A percentile compares a stretch with the other conserved stretches of the same genome.
Conservation (phyloP, 2,113 vertebrate species). For the Thymallus thymallus region DNA sequence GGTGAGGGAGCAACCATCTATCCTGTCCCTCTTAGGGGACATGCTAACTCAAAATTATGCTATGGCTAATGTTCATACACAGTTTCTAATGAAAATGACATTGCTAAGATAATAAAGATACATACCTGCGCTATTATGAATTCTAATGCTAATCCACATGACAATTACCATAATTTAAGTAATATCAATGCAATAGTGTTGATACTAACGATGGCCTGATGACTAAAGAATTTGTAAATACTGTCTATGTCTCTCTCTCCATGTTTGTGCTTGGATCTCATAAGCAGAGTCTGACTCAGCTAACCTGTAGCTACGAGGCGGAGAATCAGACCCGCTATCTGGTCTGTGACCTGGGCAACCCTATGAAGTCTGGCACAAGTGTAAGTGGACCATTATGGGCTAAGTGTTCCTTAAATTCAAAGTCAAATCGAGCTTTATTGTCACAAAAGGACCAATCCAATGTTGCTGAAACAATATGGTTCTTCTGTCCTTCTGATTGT, state of each 20-base stretch:
- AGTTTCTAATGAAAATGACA: not conserved
- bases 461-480: not conserved
- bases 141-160: no score
- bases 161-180: no score
- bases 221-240: not conserved
- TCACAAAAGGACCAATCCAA: no score
- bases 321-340: conserved; percentile 79
- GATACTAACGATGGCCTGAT: not conserved
- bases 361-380: conserved; percentile 81
- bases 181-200: not conserved
- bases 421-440: no score
- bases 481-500: not conserved
- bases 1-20: conserved; percentile 57
- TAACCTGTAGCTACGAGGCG: conserved; percentile 77
- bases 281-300: conserved; percentile 74
- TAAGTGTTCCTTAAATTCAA: conserved; percentile 5
- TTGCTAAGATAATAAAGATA: no score
- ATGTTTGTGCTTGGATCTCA: conserved; percentile 5
- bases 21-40: not conserved
- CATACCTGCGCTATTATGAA: no score
- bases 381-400: conserved; percentile 65
- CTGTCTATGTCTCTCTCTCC: not conserved
- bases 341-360: conserved; percentile 84
- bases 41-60: not conserved
- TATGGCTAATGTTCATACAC: no score